phyloP scores from a whole-genome alignment of 2,888 invertebrate genomes.

The Ypsolopha sequella region DNA sequence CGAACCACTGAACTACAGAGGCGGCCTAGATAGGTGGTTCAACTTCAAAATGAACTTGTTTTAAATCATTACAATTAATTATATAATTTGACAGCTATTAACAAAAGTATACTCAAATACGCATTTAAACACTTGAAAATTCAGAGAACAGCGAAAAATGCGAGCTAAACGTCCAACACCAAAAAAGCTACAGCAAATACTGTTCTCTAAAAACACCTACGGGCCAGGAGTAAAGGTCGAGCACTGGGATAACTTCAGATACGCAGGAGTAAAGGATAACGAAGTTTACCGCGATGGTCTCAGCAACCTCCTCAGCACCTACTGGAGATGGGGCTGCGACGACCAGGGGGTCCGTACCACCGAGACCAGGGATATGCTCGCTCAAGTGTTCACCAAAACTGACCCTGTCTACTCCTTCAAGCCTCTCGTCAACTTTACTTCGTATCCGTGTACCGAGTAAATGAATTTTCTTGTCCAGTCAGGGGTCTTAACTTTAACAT shows the following conservation, averaged over 20 bases:
- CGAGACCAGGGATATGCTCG: constrained; percentile 59
- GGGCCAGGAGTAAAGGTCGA: constrained; percentile 47
- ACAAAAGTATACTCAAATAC: background rate
- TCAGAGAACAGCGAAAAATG: constrained; percentile 29
- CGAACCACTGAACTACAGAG: no score
- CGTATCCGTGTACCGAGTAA: constrained; percentile 62
- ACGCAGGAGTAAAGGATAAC: constrained; percentile 59
- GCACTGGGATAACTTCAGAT: constrained; percentile 51
- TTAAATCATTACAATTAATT: no score
- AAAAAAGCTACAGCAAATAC: constrained; percentile 53
- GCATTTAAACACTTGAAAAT: background rate
- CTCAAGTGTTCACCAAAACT: constrained; percentile 47
- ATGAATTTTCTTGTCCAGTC: constrained; percentile 14
- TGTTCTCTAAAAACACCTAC: constrained; percentile 56
- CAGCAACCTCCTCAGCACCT: constrained; percentile 60
- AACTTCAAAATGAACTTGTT: no score
- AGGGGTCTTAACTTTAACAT: background rate
- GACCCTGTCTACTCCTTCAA: constrained; percentile 53
- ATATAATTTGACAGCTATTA: no score
- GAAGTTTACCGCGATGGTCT: constrained; percentile 54
- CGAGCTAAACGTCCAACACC: constrained; percentile 34
- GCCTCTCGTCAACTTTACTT: constrained; percentile 58
- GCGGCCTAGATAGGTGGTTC: no score
- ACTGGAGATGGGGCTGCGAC: constrained; percentile 47
- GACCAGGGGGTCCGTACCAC: constrained; percentile 47